These are phyloP conservation scores for Drosophila kambysellisi DNA, from an alignment of 2,888 invertebrate genomes.

Conservation along the genomic window DNA sequence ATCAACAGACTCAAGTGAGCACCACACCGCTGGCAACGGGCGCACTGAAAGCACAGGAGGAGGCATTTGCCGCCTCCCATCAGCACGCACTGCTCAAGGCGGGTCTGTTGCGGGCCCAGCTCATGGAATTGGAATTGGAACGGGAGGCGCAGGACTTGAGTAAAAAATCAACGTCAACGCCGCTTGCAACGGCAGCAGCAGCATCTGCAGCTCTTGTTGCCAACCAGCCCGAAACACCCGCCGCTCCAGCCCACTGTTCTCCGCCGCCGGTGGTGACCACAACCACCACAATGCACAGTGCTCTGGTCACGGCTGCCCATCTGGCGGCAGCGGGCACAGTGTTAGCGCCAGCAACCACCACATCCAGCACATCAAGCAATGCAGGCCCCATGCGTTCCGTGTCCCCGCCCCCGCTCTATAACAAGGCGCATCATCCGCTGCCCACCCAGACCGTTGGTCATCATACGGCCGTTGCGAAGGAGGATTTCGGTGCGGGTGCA, in stretches of 20 bases:
- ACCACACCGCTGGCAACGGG: slow-evolving; percentile 70
- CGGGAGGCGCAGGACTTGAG: slow-evolving; percentile 81
- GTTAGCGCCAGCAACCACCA: slow-evolving; percentile 64
- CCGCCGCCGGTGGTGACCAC: slow-evolving; percentile 65
- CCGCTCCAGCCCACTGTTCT: slow-evolving; percentile 53
- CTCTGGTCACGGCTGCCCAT: slow-evolving; percentile 47
- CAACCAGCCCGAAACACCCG: slow-evolving; percentile 15
- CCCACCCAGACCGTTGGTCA: slow-evolving; percentile 59
- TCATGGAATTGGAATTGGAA: slow-evolving; percentile 73
- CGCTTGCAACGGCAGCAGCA: slow-evolving; percentile 19
- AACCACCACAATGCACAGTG: slow-evolving; percentile 57
- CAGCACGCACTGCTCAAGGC: slow-evolving; percentile 69
- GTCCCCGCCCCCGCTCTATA: slow-evolving; percentile 82
- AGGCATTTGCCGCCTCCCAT: slow-evolving; percentile 60
- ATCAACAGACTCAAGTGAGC: slow-evolving; percentile 70
- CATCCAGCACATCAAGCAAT: slow-evolving; percentile 55
- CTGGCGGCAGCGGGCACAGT: slow-evolving; percentile 59
- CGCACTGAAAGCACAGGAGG: slow-evolving; percentile 63
- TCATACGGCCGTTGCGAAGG: slow-evolving; percentile 68
- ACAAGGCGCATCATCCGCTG: slow-evolving; percentile 82
- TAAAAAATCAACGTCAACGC: slow-evolving; percentile 63
- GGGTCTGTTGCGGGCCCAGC: slow-evolving; percentile 62
- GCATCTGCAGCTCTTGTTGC: not conserved
- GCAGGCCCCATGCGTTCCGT: slow-evolving; percentile 70
- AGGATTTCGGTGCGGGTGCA: slow-evolving; percentile 60